Evolutionary conservation across 2,888 invertebrate species (phyloP), one percentile per base, ranked within the genome.

Genomic region (Drosophila suboccidentalis): DNA sequence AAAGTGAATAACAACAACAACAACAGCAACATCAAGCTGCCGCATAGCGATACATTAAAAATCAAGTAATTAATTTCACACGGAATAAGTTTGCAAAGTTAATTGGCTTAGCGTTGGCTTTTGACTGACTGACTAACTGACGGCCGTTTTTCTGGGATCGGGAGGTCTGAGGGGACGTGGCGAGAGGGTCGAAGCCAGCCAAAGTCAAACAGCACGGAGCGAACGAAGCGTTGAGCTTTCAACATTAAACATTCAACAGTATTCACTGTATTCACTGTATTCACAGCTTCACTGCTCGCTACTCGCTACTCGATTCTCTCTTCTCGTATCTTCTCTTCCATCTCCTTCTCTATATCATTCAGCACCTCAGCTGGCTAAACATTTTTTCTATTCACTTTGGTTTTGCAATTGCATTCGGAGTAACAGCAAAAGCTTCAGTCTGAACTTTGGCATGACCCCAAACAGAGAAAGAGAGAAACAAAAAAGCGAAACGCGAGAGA

Each of bases 1-100:
- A 36, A 26, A 46, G 6, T 17, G 10, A 44, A 59, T 36, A 54
- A 38, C 32, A 63, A 53, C 9, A 54, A 46, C n/a, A 60, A n/a
- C 41, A 62, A 19, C 32, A 62, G 49, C 26, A 51, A 55, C 29
- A 66, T 36, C 26, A 59, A 53, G 8, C 19, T 61, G 57, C 58
- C 46, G 32, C 61, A 54, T 46, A 51, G 53, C 54, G 61, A 64
- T 66, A 63, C 57, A 82, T 76, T 73, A 54, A 78, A 82, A 82
- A 72, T 67, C 75, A 72, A 74, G 80, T 80, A 82, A 88, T 78
- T 86, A 80, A 80, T 88, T 88, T 88, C 86, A 86, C 83, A 88
- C 88, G 83, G 80, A 86, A 80, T 85, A 80, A 80, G 78, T 82
- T 87, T 73, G 73, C 83, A 69, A 81, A 78, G 77, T 88, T 88